Percentiles rank a stretch among this genome's conserved stretches.
Evolutionary conservation across 2,797 vertebrate genomes (phyloP).

Genomic region (Poeciliopsis gracilis): DNA sequence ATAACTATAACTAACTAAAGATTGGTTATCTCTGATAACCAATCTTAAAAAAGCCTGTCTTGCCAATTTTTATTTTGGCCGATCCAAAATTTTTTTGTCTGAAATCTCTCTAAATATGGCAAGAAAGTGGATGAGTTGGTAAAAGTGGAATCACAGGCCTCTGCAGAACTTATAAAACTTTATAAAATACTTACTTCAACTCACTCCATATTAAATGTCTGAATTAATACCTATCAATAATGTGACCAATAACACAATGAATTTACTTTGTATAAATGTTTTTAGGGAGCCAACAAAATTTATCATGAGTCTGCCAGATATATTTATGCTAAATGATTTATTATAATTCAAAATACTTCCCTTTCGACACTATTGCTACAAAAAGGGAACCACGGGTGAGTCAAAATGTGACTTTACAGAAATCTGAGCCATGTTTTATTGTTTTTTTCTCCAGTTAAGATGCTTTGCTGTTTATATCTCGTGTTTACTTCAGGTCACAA

Average conservation of each 20-base stretch:
- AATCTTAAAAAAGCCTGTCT: too few relatives aligned
- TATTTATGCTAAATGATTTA: constrained; percentile 9
- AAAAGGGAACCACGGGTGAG: constrained; percentile 4
- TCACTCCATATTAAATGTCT: neutral
- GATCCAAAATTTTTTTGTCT: too few relatives aligned
- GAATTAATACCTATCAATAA: neutral
- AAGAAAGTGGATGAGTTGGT: too few relatives aligned
- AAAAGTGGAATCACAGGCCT: neutral
- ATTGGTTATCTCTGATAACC: too few relatives aligned
- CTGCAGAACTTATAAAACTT: too few relatives aligned
- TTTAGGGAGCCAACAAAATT: neutral
- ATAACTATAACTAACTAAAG: too few relatives aligned
- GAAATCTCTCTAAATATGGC: too few relatives aligned
- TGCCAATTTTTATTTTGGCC: too few relatives aligned
- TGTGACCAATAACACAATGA: neutral
- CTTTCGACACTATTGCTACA: neutral
- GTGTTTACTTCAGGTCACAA: constrained; percentile 61
- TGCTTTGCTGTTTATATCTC: constrained; percentile 34
- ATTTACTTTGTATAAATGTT: constrained; percentile 20
- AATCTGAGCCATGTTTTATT: neutral
- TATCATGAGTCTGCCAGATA: neutral
- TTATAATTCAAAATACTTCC: neutral
- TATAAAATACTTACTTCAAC: neutral
- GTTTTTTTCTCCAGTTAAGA: constrained; percentile 1
- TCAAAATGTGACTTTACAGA: constrained; percentile 10